phyloP scores from a whole-genome alignment of 2,797 vertebrate genomes.

The Pagetopsis macropterus region DNA sequence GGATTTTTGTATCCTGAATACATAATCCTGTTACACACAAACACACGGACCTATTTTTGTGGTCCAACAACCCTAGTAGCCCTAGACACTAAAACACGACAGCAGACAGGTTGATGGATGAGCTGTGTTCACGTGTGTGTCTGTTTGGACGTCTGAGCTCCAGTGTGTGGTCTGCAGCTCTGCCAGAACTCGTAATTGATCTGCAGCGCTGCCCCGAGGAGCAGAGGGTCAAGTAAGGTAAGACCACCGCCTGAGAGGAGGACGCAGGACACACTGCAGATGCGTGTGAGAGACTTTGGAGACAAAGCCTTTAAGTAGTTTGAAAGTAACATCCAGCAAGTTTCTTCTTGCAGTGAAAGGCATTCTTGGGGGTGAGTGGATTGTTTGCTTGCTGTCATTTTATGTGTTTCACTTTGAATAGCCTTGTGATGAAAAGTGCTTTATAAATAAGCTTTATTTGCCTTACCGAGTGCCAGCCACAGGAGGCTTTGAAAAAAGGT shows the following conservation, averaged over 20 bases:
- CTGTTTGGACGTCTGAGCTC: slow-evolving; percentile 31
- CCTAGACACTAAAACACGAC: slow-evolving; percentile 41
- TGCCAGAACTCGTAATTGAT: slow-evolving; percentile 55
- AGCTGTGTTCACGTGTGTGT: slow-evolving; percentile 44
- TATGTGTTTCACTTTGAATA: too few relatives aligned
- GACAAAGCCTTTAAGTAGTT: background rate
- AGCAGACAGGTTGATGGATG: slow-evolving; percentile 48
- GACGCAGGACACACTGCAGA: background rate
- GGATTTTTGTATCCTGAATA: too few relatives aligned
- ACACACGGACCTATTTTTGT: slow-evolving; percentile 4
- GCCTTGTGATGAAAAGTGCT: too few relatives aligned
- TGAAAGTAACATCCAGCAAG: background rate
- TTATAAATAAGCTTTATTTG: too few relatives aligned
- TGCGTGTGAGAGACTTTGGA: slow-evolving; percentile 11
- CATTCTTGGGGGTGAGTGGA: background rate
- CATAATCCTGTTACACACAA: background rate
- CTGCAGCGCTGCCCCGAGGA: slow-evolving; percentile 26
- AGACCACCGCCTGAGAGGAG: slow-evolving; percentile 25
- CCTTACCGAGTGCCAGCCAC: background rate
- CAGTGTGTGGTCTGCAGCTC: slow-evolving; percentile 56
- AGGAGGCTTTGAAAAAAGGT: background rate
- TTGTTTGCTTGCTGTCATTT: background rate
- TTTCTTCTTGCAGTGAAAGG: slow-evolving; percentile 20
- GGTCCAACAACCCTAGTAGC: slow-evolving; percentile 39
- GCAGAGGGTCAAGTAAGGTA: slow-evolving; percentile 66